These are phyloP conservation scores for Sitobion miscanthi DNA, from an alignment of 1,140 invertebrate genomes.

Conservation along the genomic window DNA sequence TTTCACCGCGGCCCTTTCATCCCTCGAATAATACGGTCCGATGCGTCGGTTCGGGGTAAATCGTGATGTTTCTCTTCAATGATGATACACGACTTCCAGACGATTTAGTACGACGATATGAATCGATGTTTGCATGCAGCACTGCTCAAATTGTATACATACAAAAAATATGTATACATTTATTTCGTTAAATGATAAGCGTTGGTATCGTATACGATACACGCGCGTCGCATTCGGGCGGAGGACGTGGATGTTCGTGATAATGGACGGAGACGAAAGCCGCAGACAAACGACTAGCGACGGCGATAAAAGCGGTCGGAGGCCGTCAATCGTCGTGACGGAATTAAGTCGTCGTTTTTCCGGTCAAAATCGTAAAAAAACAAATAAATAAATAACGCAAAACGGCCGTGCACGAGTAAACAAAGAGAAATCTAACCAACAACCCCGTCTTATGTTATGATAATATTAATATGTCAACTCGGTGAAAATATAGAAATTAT, in stretches of 20 bases:
- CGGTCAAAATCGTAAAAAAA: slow-evolving; percentile 10
- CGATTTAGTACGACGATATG: not conserved
- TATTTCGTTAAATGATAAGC: not conserved
- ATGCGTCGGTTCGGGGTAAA: not conserved
- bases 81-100: not conserved
- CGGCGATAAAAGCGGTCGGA: not conserved
- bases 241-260: not conserved
- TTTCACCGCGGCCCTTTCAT: not conserved
- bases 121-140: not conserved
- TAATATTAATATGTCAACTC: not conserved
- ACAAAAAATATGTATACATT: not conserved
- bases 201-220: not conserved
- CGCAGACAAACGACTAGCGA: not conserved
- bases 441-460: not conserved
- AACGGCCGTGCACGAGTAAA: not conserved
- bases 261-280: not conserved
- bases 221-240: not conserved
- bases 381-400: not conserved
- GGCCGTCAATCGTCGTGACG: not conserved
- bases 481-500: not conserved
- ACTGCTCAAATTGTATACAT: no score
- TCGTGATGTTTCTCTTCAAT: not conserved
- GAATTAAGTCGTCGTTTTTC: not conserved
- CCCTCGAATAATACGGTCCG: not conserved
- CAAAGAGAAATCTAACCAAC: not conserved